Percentiles rank a stretch among this genome's conserved stretches.
Evolutionary conservation across 2,113 vertebrate species (phyloP).

Genomic region (Grammomys surdaster): DNA sequence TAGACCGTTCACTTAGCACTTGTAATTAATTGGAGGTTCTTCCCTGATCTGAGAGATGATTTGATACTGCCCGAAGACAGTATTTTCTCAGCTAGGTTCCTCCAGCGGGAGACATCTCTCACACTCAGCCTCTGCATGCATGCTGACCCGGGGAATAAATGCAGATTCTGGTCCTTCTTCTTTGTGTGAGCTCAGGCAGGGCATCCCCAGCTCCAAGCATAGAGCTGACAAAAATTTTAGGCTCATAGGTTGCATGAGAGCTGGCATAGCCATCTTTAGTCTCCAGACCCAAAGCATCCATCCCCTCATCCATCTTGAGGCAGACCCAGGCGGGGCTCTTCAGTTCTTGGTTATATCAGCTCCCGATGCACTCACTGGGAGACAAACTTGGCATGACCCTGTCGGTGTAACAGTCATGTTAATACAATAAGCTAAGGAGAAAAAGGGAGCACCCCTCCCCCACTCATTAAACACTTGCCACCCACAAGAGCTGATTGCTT

Average conservation of each 20-base stretch:
- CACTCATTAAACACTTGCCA: not conserved
- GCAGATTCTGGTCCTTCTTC: not conserved
- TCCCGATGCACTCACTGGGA: not conserved
- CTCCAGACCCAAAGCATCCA: not conserved
- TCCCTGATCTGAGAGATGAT: conserved; percentile 62
- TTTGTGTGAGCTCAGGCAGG: not conserved
- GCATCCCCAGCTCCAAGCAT: not conserved
- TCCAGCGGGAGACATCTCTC: conserved; percentile 17
- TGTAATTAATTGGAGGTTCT: conserved; percentile 78
- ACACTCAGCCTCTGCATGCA: not conserved
- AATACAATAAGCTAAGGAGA: not conserved
- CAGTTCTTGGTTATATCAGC: not conserved
- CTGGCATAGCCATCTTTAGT: not conserved
- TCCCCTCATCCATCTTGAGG: no score
- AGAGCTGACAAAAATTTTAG: not conserved
- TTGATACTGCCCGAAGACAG: conserved; percentile 32
- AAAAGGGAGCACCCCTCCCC: not conserved
- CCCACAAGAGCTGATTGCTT: not conserved
- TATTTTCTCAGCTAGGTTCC: conserved; percentile 59
- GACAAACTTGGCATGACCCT: not conserved
- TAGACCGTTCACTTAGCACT: conserved; percentile 75
- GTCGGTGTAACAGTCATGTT: not conserved
- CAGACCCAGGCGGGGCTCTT: not conserved
- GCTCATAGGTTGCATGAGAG: not conserved
- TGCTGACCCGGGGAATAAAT: not conserved